phyloP scores from a whole-genome alignment of 2,797 vertebrate genomes.

The Clarias platycephalus region DNA sequence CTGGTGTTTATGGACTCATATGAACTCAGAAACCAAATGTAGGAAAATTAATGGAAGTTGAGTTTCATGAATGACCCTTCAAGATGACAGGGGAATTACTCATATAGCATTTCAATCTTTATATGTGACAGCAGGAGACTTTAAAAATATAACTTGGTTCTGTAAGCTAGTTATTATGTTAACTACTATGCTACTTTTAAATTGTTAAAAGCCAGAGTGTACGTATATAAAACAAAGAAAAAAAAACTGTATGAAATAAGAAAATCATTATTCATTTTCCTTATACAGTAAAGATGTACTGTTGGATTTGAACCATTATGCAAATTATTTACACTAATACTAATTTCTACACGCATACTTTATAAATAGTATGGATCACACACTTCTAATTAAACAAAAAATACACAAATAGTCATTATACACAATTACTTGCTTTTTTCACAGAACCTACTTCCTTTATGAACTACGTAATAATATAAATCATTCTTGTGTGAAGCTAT shows the following conservation, averaged over 20 bases:
- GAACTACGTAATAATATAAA: neutral
- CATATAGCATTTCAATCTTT: neutral
- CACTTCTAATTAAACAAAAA: neutral
- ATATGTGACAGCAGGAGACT: neutral
- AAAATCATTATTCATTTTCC: neutral
- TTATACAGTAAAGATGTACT: neutral
- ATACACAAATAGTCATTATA: neutral
- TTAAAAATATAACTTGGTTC: neutral
- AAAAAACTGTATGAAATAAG: neutral
- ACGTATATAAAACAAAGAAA: neutral
- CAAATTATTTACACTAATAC: neutral
- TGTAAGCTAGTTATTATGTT: neutral
- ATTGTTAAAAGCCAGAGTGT: neutral
- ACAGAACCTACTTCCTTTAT: neutral
- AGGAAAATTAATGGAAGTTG: neutral
- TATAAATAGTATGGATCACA: no score
- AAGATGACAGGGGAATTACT: neutral
- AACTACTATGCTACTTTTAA: neutral
- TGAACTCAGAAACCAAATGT: no score
- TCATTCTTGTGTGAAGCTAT: neutral
- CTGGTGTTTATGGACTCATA: no score
- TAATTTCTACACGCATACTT: neutral
- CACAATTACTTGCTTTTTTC: neutral
- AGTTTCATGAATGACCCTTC: neutral
- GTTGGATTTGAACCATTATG: neutral